Conservation (phyloP, 2,113 vertebrate species). For the Agapornis roseicollis region DNA sequence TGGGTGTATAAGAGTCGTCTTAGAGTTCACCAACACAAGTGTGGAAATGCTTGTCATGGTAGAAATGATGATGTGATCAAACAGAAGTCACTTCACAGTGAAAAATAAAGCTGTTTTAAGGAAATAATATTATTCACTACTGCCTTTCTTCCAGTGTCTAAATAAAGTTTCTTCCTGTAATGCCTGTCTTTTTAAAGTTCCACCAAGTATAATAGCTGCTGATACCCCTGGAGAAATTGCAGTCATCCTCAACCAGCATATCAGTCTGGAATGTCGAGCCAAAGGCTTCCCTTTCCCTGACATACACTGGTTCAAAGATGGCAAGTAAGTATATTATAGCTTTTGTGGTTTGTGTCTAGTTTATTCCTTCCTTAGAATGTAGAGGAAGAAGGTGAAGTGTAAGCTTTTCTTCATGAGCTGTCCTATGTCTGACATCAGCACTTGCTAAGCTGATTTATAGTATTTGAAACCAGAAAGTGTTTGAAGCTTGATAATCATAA, state of each 20-base stretch:
- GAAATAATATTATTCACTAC: background rate
- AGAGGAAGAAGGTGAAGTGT: background rate
- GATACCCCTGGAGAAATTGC: slow-evolving; percentile 74
- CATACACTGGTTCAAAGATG: slow-evolving; percentile 95
- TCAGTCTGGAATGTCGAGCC: slow-evolving; percentile 85
- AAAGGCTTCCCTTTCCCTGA: slow-evolving; percentile 86
- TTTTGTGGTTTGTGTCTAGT: background rate
- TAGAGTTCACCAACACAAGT: background rate
- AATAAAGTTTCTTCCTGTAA: background rate
- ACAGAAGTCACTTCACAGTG: background rate
- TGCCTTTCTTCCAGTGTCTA: background rate
- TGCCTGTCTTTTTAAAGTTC: slow-evolving; percentile 77
- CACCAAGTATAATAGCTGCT: slow-evolving; percentile 81
- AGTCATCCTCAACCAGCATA: slow-evolving; percentile 80
- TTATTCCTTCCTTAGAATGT: background rate
- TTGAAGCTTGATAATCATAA: background rate
- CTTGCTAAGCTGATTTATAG: background rate
- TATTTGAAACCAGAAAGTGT: background rate
- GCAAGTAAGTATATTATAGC: slow-evolving; percentile 82
- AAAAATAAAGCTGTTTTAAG: background rate
- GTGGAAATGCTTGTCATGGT: background rate
- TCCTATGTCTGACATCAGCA: background rate
- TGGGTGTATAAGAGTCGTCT: background rate
- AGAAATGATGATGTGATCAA: background rate
- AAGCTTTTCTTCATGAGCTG: background rate